phyloP scores from a whole-genome alignment of 2,797 vertebrate species.

The Bucorvus abyssinicus region DNA sequence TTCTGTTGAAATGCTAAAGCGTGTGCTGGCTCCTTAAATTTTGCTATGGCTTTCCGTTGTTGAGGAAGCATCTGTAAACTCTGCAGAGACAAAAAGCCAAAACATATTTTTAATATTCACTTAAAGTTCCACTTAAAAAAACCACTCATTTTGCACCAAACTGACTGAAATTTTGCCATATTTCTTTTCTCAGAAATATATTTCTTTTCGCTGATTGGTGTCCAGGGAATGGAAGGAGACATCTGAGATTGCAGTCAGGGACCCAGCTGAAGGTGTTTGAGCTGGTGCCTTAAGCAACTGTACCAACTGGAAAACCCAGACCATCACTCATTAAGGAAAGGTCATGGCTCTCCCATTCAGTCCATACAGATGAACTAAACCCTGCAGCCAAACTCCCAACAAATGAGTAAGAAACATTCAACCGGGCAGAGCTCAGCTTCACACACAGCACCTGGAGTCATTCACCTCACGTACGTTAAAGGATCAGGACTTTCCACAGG shows the following conservation, averaged over 20 bases:
- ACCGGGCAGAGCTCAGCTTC: not conserved
- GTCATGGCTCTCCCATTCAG: not conserved
- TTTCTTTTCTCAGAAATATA: not conserved
- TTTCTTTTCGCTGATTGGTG: not conserved
- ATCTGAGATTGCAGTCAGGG: not conserved
- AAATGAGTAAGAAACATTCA: not conserved
- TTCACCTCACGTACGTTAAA: not conserved
- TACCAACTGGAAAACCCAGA: not conserved
- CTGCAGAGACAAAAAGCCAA: constrained; percentile 71
- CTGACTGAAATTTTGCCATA: accelerated
- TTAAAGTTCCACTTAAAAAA: not conserved
- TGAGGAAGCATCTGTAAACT: constrained; percentile 96
- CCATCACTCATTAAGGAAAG: not conserved
- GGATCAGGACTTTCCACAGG: not conserved
- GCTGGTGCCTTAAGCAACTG: not conserved
- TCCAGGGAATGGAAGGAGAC: not conserved
- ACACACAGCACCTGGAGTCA: not conserved
- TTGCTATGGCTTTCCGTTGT: constrained; percentile 94
- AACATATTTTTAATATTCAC: not conserved
- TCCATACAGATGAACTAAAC: not conserved
- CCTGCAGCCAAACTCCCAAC: not conserved
- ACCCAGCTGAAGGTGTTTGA: not conserved
- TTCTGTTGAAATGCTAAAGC: constrained; percentile 93
- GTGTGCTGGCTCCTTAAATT: constrained; percentile 89
- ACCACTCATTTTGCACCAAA: not conserved